Base-by-base conservation (phyloP, 2,113 vertebrate genomes). In the Athene cunicularia region DNA sequence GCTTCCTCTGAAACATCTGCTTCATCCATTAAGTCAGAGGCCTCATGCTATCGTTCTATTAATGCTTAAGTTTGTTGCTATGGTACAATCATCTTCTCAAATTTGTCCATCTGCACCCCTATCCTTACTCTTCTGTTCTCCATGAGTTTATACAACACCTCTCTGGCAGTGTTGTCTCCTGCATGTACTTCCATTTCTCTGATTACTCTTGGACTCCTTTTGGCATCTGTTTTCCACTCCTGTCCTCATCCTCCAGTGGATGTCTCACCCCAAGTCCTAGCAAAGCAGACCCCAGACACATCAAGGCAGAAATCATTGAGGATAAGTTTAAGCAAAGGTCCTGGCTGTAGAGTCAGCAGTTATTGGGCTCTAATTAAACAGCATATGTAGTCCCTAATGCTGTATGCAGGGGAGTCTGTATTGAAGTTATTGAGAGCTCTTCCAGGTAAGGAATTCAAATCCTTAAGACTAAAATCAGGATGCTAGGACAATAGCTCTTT, bases 311-410 rank as follows among this genome's bases (percentile, higher is more conserved):
- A 45, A 62, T 43, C 32, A 77, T 5, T 50, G 43, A 75, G 16
- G 81, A 16, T 23, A 71, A 62, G 6, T 81, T 55, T 35, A 82
- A 80, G 28, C 43, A 63, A 68, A 89, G 21, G 13, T 77, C 8
- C 5, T 91, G 24, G 19, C 19, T 0, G 0, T 58, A 20, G 59
- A 52, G 26, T 37, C 26, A 39, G 16, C 14, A 77, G 47, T 74
- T 53, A n/a, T 5, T 11, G 35, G 75, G 11, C 23, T 41, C 41
- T 60, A 33, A 27, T 75, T 82, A 66, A 82, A 49, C 20, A 82
- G 10, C 32, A 41, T 10, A 14, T 26, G 6, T 79, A 26, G 27
- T 49, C 49, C 52, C 53, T 64, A 73, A 60, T 79, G 17, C 17
- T 72, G 11, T 45, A 3, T 23, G 11, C 30, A 35, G 47, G 20